Base-by-base conservation (phyloP, 1,140 invertebrate genomes). In the Geopemphigus sp. region DNA sequence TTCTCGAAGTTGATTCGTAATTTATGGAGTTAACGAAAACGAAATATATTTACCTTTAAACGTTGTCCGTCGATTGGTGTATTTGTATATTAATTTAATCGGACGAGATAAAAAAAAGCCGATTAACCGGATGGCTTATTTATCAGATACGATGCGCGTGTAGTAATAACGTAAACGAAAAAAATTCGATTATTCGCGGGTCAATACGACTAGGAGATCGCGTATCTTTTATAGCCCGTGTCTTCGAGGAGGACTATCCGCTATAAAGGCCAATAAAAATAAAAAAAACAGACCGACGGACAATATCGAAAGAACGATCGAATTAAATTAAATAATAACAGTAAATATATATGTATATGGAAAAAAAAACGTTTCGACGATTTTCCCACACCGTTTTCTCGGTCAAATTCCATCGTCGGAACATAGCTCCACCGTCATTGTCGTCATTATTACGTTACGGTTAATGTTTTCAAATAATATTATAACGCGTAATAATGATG, bases 361-460 rank as follows among this genome's bases (percentile, higher is more conserved):
- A 72, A 53, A 72, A 70, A 54, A 29, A 32, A 53, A 54, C n/a
- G 17, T 72, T 53, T 45, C 32, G 54, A 74, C 24, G 56, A 59
- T 26, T 78, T 61, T 78, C 74, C 56, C 57, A 78, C 57, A 78
- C 57, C 74, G 74, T 78, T 78, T 63, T 63, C 74, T 78, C 74
- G 74, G 74, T 63, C 57, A 29, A 78, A 78, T 78, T 78, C 56
- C 74, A 12, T 39, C 32, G 32, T 63, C 5, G 17, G 26, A 50
- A 5, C 47, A 24, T n/a, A 5, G 14, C 10, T 3, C 24, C 68
- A 1, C 8, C 68, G 17, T n/a, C 26, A 54, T 72, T 63, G 57
- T 78, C 57, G 47, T 78, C 61, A 8, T 39, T 39, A 39, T 39
- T 39, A 39, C 61, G 74, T 78, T 78, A 78, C 74, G 74, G 74